Base-by-base conservation (phyloP, 2,797 vertebrate species). In the Serranus cabrilla region DNA sequence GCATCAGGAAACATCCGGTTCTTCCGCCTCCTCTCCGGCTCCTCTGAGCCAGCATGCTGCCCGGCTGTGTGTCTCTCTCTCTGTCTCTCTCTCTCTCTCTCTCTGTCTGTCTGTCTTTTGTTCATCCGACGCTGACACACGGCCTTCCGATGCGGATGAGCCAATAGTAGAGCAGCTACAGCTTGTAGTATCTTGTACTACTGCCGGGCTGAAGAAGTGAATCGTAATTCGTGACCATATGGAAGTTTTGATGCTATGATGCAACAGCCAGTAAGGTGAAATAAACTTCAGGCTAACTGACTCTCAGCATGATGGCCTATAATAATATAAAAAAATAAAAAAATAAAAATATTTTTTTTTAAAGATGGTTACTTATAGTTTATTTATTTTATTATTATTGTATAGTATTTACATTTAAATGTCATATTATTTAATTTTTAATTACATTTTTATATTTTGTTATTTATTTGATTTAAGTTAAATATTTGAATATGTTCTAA, bases 131-230 rank as follows among this genome's bases (percentile, higher is more conserved):
- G 16, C 70, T 69, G 83, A 71, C 84, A 74, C 65, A 0, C 46
- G 43, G 56, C 80, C 90, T 84, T 91, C 74, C 87, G 89, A 89
- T 83, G 74, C 71, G 0, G n/a, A 66, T 1, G 57, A 83, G 62
- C 92, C 91, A 93, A 92, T 92, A 21, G 75, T 0, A 70, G 64
- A 49, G 73, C 74, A 62, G 73, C 47, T n/a, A 0, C 2, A 42
- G 61, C 18, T 1, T 13, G 56, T 18, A 17, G 61, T 6, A 8
- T 62, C 14, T 39, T 2, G 17, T 17, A 5, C 5, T 3, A 11
- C 23, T 52, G 39, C 17, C 2, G 14, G 37, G 4, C 21, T 13
- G 76, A 20, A 0, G 2, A 0, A n/a, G 67, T 37, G 39, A 39
- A 3, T 12, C 27, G 50, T 56, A 18, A 25, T 34, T 43, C 1